Evolutionary conservation across 2,797 vertebrate genomes (phyloP).

Genomic region (Crypturellus tataupa): DNA sequence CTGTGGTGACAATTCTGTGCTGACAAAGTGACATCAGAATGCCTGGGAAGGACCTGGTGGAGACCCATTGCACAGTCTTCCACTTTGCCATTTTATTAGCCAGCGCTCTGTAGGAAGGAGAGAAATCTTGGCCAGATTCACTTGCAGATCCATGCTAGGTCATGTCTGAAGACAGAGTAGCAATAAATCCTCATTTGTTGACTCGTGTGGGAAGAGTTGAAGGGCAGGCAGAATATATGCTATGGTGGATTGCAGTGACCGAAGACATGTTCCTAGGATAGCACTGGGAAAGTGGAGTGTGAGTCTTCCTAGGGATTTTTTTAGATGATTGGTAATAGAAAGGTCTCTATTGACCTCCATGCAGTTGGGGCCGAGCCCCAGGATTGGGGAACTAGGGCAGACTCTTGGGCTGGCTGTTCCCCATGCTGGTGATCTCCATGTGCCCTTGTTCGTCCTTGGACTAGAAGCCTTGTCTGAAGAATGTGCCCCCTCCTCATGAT

Average conservation of each 20-base stretch:
- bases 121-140: background rate
- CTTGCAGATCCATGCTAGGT: background rate
- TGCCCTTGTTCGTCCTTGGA: background rate
- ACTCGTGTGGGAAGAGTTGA: background rate
- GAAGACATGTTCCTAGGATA: background rate
- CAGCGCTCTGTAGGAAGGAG: background rate
- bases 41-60: background rate
- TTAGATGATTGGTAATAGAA: background rate
- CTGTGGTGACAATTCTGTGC: background rate
- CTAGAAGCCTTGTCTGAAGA: background rate
- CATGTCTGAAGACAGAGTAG: background rate
- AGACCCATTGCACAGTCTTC: background rate
- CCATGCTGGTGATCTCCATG: rapidly evolving
- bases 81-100: background rate
- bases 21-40: background rate
- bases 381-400: background rate
- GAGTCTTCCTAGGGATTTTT: background rate
- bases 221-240: background rate
- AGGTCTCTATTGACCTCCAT: background rate
- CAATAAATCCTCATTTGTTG: background rate
- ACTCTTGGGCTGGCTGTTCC: background rate
- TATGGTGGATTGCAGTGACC: background rate
- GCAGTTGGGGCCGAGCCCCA: background rate
- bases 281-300: background rate
- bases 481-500: constrained; percentile 5